Evolutionary conservation across 1,140 invertebrate species (phyloP).

Genomic region (Calycopis cecrops): DNA sequence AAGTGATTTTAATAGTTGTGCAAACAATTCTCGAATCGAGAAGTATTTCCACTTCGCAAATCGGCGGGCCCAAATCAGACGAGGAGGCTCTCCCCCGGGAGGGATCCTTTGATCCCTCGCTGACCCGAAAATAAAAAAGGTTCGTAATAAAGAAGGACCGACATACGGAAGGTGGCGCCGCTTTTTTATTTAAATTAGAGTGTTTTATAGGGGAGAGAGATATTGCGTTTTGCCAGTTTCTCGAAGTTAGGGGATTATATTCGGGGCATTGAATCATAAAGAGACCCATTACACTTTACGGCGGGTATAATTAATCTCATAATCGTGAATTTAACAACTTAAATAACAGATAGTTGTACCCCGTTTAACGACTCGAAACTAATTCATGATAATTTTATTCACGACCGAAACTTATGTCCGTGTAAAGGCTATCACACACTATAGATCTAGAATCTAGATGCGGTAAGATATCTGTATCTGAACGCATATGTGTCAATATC

Average conservation of each 20-base stretch:
- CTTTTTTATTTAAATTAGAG: conserved; percentile 75
- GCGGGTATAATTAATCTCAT: background rate
- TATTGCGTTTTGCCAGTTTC: conserved; percentile 71
- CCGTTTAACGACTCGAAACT: conserved; percentile 35
- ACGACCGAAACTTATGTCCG: conserved; percentile 45
- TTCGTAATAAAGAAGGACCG: conserved; percentile 73
- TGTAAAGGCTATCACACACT: no score
- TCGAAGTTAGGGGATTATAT: conserved; percentile 45
- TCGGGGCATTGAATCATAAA: conserved; percentile 39
- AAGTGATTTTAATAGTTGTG: conserved; percentile 70
- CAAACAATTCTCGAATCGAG: conserved; percentile 65
- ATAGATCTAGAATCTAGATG: no score
- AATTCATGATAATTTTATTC: conserved; percentile 51
- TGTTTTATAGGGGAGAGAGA: conserved; percentile 71
- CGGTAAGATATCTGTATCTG: no score
- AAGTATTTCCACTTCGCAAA: conserved; percentile 70
- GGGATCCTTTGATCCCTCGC: conserved; percentile 71
- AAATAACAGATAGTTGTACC: conserved; percentile 5
- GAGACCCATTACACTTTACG: conserved; percentile 6
- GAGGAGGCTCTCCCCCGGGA: conserved; percentile 50
- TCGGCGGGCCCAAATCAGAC: conserved; percentile 69
- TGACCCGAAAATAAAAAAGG: conserved; percentile 75
- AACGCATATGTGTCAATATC: no score
- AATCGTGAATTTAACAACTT: background rate
- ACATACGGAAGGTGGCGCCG: conserved; percentile 73